Conservation (phyloP, 2,797 vertebrate species). For the Gastrophryne carolinensis region DNA sequence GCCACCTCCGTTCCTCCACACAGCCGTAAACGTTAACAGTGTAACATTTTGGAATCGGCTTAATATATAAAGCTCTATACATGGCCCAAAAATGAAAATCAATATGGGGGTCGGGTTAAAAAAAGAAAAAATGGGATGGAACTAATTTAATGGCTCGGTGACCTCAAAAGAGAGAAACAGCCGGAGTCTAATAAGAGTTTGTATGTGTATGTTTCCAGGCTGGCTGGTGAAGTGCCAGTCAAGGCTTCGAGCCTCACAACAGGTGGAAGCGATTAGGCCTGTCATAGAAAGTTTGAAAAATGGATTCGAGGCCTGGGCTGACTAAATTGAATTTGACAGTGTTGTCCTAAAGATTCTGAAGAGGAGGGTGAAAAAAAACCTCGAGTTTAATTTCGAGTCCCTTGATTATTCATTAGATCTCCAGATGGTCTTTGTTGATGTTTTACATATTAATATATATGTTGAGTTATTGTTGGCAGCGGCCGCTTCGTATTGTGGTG, state of each 20-base stretch:
- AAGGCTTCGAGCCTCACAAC: conserved; percentile 82
- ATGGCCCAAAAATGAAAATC: conserved; percentile 38
- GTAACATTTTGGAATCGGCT: neutral
- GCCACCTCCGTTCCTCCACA: neutral
- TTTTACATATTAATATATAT: conserved; percentile 63
- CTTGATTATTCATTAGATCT: conserved; percentile 84
- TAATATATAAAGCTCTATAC: too few relatives aligned
- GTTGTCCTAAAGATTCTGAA: conserved; percentile 91
- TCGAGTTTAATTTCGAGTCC: conserved; percentile 81
- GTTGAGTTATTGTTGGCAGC: conserved; percentile 57
- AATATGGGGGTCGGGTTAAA: too few relatives aligned
- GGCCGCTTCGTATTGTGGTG: conserved; percentile 54
- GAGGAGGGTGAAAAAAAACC: conserved; percentile 58
- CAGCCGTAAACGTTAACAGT: neutral
- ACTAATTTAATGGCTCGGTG: conserved; percentile 95
- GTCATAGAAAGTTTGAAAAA: conserved; percentile 99
- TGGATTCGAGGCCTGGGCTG: conserved; percentile 82
- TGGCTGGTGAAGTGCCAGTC: conserved; percentile 84
- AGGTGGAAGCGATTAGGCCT: conserved; percentile 97
- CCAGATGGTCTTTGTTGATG: conserved; percentile 81
- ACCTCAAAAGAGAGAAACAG: conserved; percentile 85
- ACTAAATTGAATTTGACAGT: conserved; percentile 94
- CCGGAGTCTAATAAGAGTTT: conserved; percentile 87
- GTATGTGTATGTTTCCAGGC: conserved; percentile 86
- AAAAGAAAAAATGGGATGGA: conserved; percentile 79